Base-by-base conservation (phyloP, 2,888 invertebrate species). In the Altica lythri region DNA sequence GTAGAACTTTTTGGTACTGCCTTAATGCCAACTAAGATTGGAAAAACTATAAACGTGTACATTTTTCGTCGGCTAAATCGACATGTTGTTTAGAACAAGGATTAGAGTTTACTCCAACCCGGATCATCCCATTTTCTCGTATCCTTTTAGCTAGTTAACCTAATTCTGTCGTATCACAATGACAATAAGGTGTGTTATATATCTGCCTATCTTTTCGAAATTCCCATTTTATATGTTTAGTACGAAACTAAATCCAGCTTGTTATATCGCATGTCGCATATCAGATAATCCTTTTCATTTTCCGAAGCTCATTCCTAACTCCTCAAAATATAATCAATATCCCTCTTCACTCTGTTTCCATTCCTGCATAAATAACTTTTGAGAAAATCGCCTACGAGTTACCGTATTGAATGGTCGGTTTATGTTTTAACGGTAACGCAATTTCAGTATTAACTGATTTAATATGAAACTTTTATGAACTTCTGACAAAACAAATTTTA, bases 171-270 rank as follows among this genome's bases (percentile, higher is more conserved):
- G 22, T 22, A 40, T 40, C 22, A 12, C 14, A 13, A 13, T 40
- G 40, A 22, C 25, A 6, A n/a, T n/a, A n/a, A 40, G 22, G 40
- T 40, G 40, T 40, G 40, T 40, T 14, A 38, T 38, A n/a, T n/a
- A n/a, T n/a, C n/a, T n/a, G n/a, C n/a, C n/a, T n/a, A 19, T 40
- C n/a, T 22, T 40, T 22, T 25, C 13, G 12, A 8, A 22, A 22
- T 22, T 40, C n/a, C 40, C 37, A 16, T 17, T 18, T 30, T 18
- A 18, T 37, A 18, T 12, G 18, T 18, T 37, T 10, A 37, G 10
- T 10, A 4, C 9, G 37, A 19, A 17, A 17, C 18, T 12, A 6
- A 18, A 22, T 40, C 22, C 4, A 40, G 16, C n/a, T n/a, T 40
- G 40, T 22, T 40, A 19, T 22, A 40, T 40, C 40, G 40, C 40